phyloP scores from a whole-genome alignment of 2,797 vertebrate species.

The Paguma larvata region DNA sequence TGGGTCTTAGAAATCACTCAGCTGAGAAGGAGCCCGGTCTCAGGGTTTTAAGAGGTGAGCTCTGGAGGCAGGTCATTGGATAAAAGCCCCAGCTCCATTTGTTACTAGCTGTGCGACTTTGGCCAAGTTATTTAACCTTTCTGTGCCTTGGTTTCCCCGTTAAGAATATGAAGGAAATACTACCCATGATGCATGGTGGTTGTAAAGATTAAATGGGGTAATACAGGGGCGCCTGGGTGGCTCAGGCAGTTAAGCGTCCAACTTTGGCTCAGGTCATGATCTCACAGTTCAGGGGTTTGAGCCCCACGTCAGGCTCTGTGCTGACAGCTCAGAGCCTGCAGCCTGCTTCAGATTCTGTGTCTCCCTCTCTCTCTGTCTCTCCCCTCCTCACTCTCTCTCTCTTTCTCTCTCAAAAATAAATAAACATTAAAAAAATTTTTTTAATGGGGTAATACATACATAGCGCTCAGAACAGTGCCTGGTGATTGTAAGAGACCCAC shows the following conservation, averaged over 20 bases:
- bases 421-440: too few relatives aligned
- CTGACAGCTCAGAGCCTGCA: too few relatives aligned
- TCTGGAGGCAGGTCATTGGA: neutral
- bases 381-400: too few relatives aligned
- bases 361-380: too few relatives aligned
- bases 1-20: neutral
- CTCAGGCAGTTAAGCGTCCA: too few relatives aligned
- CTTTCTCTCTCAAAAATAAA: too few relatives aligned
- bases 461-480: neutral
- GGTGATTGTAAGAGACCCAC: neutral
- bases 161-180: neutral
- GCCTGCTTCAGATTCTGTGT: too few relatives aligned
- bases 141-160: neutral
- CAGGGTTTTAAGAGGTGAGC: neutral
- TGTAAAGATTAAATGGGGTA: neutral
- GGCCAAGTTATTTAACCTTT: neutral
- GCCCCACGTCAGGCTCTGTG: too few relatives aligned
- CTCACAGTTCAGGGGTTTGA: too few relatives aligned
- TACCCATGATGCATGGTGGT: fast-evolving
- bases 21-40: neutral
- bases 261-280: too few relatives aligned
- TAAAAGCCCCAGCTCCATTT: neutral
- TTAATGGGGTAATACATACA: neutral
- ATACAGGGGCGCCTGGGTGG: too few relatives aligned
- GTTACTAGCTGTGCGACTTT: neutral